These are phyloP conservation scores for Drosophila melanosoma DNA, from an alignment of 2,888 invertebrate species.

Conservation along the genomic window DNA sequence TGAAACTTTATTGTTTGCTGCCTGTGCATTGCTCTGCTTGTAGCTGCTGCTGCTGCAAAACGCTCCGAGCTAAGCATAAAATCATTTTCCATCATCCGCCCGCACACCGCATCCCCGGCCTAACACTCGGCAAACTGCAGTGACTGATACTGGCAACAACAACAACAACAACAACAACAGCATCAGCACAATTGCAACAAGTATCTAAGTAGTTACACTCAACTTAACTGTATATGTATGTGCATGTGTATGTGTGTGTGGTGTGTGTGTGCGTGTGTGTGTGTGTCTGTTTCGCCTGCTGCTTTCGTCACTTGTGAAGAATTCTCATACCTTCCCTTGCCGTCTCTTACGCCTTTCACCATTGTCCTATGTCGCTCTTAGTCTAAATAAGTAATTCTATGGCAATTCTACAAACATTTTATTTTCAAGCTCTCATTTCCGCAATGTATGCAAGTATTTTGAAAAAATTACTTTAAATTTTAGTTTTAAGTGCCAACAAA, in stretches of 20 bases:
- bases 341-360: background rate
- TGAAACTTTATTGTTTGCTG: slow-evolving; percentile 73
- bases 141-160: slow-evolving; percentile 50
- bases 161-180: slow-evolving; percentile 25
- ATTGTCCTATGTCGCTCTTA: background rate
- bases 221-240: background rate
- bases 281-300: background rate
- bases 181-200: slow-evolving; percentile 33
- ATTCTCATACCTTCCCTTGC: background rate
- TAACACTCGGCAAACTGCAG: slow-evolving; percentile 26
- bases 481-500: background rate
- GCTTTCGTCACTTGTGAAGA: slow-evolving; percentile 3
- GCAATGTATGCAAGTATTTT: background rate
- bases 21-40: slow-evolving; percentile 33
- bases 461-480: background rate
- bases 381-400: background rate
- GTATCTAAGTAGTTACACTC: slow-evolving; percentile 10
- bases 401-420: background rate
- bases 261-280: background rate
- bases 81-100: slow-evolving; percentile 38
- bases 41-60: slow-evolving; percentile 28
- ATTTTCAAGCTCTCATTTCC: background rate
- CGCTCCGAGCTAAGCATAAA: slow-evolving; percentile 62
- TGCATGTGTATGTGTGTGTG: background rate
- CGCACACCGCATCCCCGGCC: background rate